Conservation (phyloP, 2,888 invertebrate genomes). For the Hypomecis punctinalis region DNA sequence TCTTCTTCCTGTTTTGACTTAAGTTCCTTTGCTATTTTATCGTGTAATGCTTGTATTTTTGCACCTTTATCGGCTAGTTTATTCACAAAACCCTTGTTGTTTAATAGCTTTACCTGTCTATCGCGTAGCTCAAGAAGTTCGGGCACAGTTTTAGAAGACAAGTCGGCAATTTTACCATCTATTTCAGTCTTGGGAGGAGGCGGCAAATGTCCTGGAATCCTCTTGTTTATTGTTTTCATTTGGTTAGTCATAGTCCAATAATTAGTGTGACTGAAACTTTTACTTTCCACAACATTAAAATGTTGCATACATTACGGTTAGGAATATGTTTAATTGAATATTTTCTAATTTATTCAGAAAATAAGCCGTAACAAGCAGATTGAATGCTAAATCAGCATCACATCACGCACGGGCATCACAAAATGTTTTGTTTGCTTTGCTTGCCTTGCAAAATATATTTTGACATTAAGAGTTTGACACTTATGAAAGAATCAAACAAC, state of each 20-base stretch:
- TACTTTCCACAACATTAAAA: background rate
- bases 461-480: too few relatives aligned
- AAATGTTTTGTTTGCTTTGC: too few relatives aligned
- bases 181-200: conserved; percentile 76
- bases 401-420: too few relatives aligned
- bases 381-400: too few relatives aligned
- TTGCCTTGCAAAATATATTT: too few relatives aligned
- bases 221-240: conserved; percentile 69
- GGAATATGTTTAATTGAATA: background rate
- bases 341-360: too few relatives aligned
- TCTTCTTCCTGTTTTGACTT: conserved; percentile 79
- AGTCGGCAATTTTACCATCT: conserved; percentile 82
- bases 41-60: conserved; percentile 79
- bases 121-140: conserved; percentile 83
- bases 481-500: too few relatives aligned
- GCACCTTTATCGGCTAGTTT: conserved; percentile 86
- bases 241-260: conserved; percentile 25
- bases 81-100: conserved; percentile 78
- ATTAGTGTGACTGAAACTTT: background rate
- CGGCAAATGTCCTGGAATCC: conserved; percentile 78
- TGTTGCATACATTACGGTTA: background rate
- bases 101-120: conserved; percentile 83
- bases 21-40: conserved; percentile 79
- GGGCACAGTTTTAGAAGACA: conserved; percentile 72
- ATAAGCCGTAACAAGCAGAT: too few relatives aligned